Evolutionary conservation across 2,888 invertebrate genomes (phyloP), one percentile per base, ranked within the genome.

Genomic region (Sclerodermus sp.): DNA sequence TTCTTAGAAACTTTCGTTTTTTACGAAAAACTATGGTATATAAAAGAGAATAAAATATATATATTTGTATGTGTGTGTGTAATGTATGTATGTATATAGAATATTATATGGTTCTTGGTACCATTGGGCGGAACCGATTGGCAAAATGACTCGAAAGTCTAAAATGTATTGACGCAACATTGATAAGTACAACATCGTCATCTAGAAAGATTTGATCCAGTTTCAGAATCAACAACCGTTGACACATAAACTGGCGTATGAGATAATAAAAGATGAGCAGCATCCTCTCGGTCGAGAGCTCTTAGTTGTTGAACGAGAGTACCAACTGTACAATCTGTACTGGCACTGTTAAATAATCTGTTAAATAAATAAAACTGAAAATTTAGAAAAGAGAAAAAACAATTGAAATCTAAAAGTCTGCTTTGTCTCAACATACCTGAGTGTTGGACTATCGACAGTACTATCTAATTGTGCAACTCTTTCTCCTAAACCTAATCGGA

Each of bases 401-500:
- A n/a, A n/a, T n/a, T n/a, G n/a, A n/a, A n/a, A n/a, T n/a, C n/a
- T n/a, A n/a, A n/a, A n/a, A n/a, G n/a, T n/a, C n/a, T 8, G 6
- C 13, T 23, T 29, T 30, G 15, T 30, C 15, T 49, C 37, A 12
- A 34, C 16, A 42, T 47, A 76, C 77, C 76, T 70, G 34, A 77
- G 52, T 12, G 76, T 77, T 39, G 77, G 77, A 56, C 77, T 77
- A 45, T 70, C 71, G 6, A 76, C 67, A 45, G 69, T 73, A 47
- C 73, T 77, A 45, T 77, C 77, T 43, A 77, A 60, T 48, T 76
- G 76, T 13, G 74, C 77, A 4, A 77, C 76, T 13, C 68, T 80
- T 58, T 85, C 84, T 12, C 82, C 85, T 52, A 86, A 82, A 45
- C 87, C 87, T 48, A 91, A 79, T 57, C 86, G 82, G 44, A 87